Evolutionary conservation across 2,888 invertebrate genomes (phyloP), one percentile per base, ranked within the genome.

Genomic region (Drosophila meridionalis): DNA sequence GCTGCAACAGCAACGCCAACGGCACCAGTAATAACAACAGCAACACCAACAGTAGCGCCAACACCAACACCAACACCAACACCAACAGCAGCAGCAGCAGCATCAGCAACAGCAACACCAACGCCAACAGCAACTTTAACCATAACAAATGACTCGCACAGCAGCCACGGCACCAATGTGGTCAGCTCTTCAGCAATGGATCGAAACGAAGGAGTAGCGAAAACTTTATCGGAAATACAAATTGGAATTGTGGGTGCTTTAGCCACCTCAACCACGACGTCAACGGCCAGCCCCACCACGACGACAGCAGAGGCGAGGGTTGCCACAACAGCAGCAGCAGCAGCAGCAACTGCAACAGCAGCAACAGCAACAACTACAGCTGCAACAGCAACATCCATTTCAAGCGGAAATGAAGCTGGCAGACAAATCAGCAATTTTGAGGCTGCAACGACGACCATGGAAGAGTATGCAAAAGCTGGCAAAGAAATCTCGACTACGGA

Each of bases 251-350:
- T 48, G 61, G 74, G 48, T 32, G 45, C 58, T 64, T 43, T 43
- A 14, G 28, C 53, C 45, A 61, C 59, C 30, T 26, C 69, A 2
- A 60, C 73, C 12, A 73, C 87, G 48, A 87, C 81, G 57, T 90
- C 87, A 69, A 90, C 90, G 62, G 83, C 87, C 68, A 90, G 81
- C 75, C 87, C 87, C 68, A 90, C 30, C 20, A 52, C 52, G 6
- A 42, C 66, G 52, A 56, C 67, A 48, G 5, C 56, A 20, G 2
- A 53, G 7, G 4, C 53, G 34, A 88, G 90, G 59, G 83, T 86
- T 64, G 38, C 53, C 26, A 28, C 53, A 42, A 32, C 57, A 28
- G 32, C 58, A 30, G 52, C 20, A 34, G 34, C 66, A 55, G 50
- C 67, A 50, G 3, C 50, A 32, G 1, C 9, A 28, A 28, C 58